Base-by-base conservation (phyloP, 35 echinoderm and acorn worm species). In the Acanthaster planci region DNA sequence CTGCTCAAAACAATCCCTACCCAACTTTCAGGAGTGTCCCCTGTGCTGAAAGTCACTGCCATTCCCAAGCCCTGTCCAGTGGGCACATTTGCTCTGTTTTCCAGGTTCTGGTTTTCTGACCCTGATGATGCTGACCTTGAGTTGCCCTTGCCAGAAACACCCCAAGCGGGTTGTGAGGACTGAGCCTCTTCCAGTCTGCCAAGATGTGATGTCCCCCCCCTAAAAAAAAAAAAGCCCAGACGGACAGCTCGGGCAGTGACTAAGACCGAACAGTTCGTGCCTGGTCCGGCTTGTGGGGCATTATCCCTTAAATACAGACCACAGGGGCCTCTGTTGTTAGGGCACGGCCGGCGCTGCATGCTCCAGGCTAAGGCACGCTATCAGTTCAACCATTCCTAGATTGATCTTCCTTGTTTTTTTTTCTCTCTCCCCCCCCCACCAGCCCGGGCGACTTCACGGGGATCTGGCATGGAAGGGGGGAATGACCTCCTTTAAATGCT, bases 281-380 rank as follows among this genome's bases (percentile, higher is more conserved):
- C 64, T 72, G 30, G 64, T 72, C 64, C 22, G 64, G 64, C 64
- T 72, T 72, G 64, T 72, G 64, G 64, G 64, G 64, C 64, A 72
- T 72, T 72, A 72, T 26, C 26, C 26, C 64, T 72, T 72, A 72
- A 72, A 72, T 72, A 72, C 64, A 72, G 64, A 34, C 64, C 64
- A 34, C 30, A n/a, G 64, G 64, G 64, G 64, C 64, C 64, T 47
- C 64, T 72, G 14, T 36, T 26, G 34, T 31, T 72, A 14, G 64
- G 34, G 19, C 64, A 31, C 64, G 34, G 64, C 64, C n/a, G 30
- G 64, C 23, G 26, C 34, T 72, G 64, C 22, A 72, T 27, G 26
- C 42, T 47, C 14, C 19, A 30, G 64, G 64, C 23, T 14, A 26
- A 72, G 29, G 64, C 64, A 72, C 64, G 64, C 64, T 27, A 26